Evolutionary conservation across 2,888 invertebrate species (phyloP), one percentile per base, ranked within the genome.

Genomic region (Chironomus tentans): DNA sequence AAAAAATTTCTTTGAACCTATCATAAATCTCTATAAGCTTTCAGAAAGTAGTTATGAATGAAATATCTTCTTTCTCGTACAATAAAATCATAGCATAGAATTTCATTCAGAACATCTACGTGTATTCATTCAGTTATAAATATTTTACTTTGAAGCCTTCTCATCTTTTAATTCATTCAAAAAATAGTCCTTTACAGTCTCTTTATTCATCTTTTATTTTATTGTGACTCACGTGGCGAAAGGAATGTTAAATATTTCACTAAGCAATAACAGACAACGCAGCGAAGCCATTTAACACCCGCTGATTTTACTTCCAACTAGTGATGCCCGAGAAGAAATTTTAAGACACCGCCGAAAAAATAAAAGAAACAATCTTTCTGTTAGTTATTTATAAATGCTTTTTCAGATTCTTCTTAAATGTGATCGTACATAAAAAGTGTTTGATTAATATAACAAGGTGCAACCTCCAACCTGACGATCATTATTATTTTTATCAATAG

Each of bases 361-460:
- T 6, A 6, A 38, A 38, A 38, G 38, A 38, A 38, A 38, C 38
- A 38, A 38, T 38, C 7, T 38, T 38, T 38, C 10, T 38, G 10
- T 38, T 28, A 28, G 38, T 7, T 38, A 38, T 38, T 38, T 38
- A 38, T 38, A 38, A 38, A 38, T 4, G 1, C 10, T 38, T 72
- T 50, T 38, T 38, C 38, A 10, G 38, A 38, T 38, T 38, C 38
- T 38, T 38, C 38, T 38, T 38, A 38, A 38, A 38, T 38, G 10
- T 38, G 24, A 61, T n/a, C 22, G 46, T 13, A 15, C 68, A 5
- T 47, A 15, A 65, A 72, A 74, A 74, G 68, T 74, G 38, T 74
- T 74, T 74, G 74, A 74, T 74, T 74, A 74, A 74, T 74, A 65
- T 46, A 74, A 74, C 74, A 68, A 74, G 74, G 74, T 74, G 74